A percentile compares a stretch with the other conserved stretches of the same genome.
Conservation (phyloP, 2,797 vertebrate species). For the Lagocephalus sceleratus region DNA sequence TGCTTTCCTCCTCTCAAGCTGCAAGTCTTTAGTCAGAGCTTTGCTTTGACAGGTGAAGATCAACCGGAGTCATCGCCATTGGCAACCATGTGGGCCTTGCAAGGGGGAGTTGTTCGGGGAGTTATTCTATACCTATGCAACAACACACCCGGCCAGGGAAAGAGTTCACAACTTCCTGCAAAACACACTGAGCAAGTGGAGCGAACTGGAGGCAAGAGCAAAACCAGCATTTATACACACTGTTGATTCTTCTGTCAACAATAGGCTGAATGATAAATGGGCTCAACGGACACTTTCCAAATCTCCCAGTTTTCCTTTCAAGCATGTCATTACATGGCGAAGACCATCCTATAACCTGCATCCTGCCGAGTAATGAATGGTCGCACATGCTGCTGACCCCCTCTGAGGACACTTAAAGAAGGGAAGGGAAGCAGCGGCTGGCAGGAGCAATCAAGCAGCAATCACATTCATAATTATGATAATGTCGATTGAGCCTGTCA, state of each 20-base stretch:
- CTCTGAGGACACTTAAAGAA: conserved; percentile 51
- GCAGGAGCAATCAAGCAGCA: conserved; percentile 60
- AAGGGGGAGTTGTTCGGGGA: conserved; percentile 59
- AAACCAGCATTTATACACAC: neutral
- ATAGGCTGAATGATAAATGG: conserved; percentile 19
- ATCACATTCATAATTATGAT: conserved; percentile 75
- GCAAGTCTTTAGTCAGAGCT: conserved; percentile 74
- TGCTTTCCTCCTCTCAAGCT: conserved; percentile 69
- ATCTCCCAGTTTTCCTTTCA: conserved; percentile 25
- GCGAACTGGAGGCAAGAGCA: conserved; percentile 24
- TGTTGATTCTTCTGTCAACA: conserved; percentile 28
- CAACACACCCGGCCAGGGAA: conserved; percentile 65
- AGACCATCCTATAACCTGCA: conserved; percentile 42
- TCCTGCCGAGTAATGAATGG: conserved; percentile 58
- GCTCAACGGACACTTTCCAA: conserved; percentile 1
- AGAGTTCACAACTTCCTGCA: conserved; percentile 66
- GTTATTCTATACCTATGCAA: conserved; percentile 76
- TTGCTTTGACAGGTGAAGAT: conserved; percentile 84
- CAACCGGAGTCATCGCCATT: conserved; percentile 70
- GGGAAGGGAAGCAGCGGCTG: conserved; percentile 44
- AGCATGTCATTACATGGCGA: conserved; percentile 30
- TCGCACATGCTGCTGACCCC: conserved; percentile 49
- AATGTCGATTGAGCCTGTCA: conserved; percentile 80
- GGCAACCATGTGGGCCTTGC: conserved; percentile 68
- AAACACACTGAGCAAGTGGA: conserved; percentile 52